Conservation (phyloP, 2,113 vertebrate species). For the Eulemur macaco region DNA sequence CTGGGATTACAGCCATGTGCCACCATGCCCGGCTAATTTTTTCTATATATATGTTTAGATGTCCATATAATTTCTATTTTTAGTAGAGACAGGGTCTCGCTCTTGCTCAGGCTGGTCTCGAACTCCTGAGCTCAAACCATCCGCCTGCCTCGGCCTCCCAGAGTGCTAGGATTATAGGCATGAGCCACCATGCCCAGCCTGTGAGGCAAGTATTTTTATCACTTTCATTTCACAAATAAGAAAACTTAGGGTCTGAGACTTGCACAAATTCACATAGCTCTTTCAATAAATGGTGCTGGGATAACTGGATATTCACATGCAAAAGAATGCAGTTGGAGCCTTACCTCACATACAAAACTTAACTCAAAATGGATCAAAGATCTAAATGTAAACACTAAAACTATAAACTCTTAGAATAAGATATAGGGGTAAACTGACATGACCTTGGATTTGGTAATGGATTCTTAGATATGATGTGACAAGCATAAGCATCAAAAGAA, state of each 20-base stretch:
- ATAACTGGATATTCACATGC: not conserved
- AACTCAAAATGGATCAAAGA: slow-evolving; percentile 15
- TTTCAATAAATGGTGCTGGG: not conserved
- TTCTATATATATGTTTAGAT: no score
- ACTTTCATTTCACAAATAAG: not conserved
- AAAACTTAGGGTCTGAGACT: not conserved
- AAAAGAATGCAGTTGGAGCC: not conserved
- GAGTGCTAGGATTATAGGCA: no score
- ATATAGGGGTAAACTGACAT: not conserved
- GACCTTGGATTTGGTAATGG: not conserved
- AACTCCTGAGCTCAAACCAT: no score
- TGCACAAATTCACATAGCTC: not conserved
- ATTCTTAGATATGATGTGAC: not conserved
- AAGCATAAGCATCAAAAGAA: not conserved
- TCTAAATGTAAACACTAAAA: slow-evolving; percentile 16
- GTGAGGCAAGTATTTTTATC: not conserved
- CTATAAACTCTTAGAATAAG: slow-evolving; percentile 31
- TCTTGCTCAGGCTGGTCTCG: no score
- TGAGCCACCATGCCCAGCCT: not conserved
- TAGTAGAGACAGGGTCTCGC: no score
- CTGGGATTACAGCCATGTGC: no score
- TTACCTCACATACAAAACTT: slow-evolving; percentile 1
- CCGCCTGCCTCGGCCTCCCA: no score
- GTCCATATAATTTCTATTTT: no score
- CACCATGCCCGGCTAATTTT: no score